phyloP scores from a whole-genome alignment of 2,888 invertebrate genomes.

The Piscicola geometra region DNA sequence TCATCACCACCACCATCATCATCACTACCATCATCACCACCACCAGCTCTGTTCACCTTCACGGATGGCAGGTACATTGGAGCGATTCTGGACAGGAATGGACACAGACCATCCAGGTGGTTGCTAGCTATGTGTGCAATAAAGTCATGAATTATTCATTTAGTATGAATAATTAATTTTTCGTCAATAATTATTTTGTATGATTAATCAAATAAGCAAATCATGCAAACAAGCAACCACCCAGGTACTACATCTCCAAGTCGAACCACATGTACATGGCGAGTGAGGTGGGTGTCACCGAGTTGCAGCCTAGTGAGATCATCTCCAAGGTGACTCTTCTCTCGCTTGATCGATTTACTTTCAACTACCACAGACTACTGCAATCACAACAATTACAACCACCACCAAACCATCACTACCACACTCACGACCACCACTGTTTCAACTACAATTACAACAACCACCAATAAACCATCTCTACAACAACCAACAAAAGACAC shows the following conservation, averaged over 20 bases:
- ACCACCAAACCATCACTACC: neutral
- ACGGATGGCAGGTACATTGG: constrained; percentile 96
- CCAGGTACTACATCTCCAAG: constrained; percentile 80
- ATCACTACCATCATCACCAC: no score
- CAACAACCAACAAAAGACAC: neutral
- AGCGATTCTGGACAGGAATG: constrained; percentile 72
- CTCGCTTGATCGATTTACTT: no score
- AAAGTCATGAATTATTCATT: no score
- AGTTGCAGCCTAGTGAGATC: constrained; percentile 78
- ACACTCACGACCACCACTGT: neutral
- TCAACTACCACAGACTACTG: no score
- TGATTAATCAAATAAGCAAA: no score
- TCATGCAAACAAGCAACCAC: no score
- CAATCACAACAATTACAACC: no score
- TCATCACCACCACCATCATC: no score
- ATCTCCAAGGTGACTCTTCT: constrained; percentile 75
- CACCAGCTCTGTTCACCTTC: constrained; percentile 80
- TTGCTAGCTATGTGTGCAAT: no score
- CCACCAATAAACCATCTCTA: neutral
- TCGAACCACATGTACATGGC: constrained; percentile 97
- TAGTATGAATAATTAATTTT: no score
- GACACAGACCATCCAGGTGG: constrained; percentile 82
- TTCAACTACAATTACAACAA: no score
- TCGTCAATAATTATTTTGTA: no score
- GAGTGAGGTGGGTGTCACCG: constrained; percentile 89